These are phyloP conservation scores for Nicator chloris DNA, from an alignment of 2,113 vertebrate genomes.

Conservation along the genomic window DNA sequence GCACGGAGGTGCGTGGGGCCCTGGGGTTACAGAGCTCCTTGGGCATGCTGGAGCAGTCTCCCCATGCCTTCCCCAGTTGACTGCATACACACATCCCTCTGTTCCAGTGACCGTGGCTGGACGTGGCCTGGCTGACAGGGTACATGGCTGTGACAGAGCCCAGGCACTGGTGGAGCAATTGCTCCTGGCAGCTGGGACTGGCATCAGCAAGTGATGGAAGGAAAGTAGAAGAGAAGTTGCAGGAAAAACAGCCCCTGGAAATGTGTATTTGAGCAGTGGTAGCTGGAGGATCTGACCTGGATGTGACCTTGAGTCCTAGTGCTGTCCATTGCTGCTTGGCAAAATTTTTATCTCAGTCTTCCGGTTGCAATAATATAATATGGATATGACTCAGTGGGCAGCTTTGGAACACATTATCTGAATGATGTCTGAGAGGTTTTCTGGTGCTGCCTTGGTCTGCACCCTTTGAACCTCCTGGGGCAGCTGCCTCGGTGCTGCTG, in stretches of 20 bases:
- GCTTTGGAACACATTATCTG: background rate
- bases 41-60: background rate
- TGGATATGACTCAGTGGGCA: background rate
- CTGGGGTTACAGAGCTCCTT: background rate
- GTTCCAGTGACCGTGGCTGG: background rate
- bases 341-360: background rate
- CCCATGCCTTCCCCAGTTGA: background rate
- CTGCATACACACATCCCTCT: background rate
- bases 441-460: background rate
- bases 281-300: background rate
- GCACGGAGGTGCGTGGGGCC: background rate
- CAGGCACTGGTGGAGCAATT: background rate
- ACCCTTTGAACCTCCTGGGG: background rate
- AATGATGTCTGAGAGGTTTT: background rate
- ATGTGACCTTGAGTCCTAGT: background rate
- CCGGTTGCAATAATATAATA: background rate
- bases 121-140: background rate
- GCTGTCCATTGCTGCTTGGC: background rate
- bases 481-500: background rate
- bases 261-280: background rate
- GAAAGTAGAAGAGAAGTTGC: background rate
- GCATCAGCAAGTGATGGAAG: background rate
- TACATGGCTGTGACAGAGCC: background rate
- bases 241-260: background rate
- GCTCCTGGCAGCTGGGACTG: no score